These are phyloP conservation scores for Colistium nudipinnis DNA, from an alignment of 2,113 vertebrate species.

Conservation along the genomic window DNA sequence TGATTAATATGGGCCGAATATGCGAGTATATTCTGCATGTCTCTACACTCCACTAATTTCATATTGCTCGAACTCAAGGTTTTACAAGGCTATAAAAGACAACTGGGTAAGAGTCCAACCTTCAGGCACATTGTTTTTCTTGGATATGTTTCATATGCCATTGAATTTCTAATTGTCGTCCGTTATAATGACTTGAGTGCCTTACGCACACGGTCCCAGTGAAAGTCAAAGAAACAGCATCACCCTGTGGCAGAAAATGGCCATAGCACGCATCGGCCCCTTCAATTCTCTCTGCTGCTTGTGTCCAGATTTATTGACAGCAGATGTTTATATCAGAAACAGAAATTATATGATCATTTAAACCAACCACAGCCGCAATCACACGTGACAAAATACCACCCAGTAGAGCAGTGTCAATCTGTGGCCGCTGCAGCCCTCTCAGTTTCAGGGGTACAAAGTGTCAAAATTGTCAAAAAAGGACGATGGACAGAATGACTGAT, in stretches of 20 bases:
- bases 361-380: conserved; percentile 39
- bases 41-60: conserved; percentile 14
- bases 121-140: conserved; percentile 11
- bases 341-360: conserved; percentile 24
- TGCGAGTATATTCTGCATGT: conserved; percentile 15
- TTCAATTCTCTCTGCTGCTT: conserved; percentile 5
- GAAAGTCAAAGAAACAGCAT: conserved; percentile 61
- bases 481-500: conserved; percentile 45
- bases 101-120: conserved; percentile 1
- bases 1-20: conserved; percentile 64
- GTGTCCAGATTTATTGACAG: conserved; percentile 31
- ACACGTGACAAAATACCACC: neutral
- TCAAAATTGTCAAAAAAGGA: conserved; percentile 42
- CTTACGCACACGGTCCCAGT: neutral
- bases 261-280: conserved; percentile 18
- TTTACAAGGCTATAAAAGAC: conserved; percentile 36
- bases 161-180: conserved; percentile 27
- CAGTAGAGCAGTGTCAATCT: conserved; percentile 12
- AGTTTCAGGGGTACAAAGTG: conserved; percentile 28
- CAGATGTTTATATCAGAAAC: conserved; percentile 51
- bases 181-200: conserved; percentile 16
- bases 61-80: conserved; percentile 10
- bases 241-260: conserved; percentile 68
- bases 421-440: neutral
- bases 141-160: conserved; percentile 18